Percentiles rank a stretch among this genome's conserved stretches.
These are phyloP conservation scores for Neosalanx taihuensis DNA, from an alignment of 2,797 vertebrate genomes.

Conservation along the genomic window DNA sequence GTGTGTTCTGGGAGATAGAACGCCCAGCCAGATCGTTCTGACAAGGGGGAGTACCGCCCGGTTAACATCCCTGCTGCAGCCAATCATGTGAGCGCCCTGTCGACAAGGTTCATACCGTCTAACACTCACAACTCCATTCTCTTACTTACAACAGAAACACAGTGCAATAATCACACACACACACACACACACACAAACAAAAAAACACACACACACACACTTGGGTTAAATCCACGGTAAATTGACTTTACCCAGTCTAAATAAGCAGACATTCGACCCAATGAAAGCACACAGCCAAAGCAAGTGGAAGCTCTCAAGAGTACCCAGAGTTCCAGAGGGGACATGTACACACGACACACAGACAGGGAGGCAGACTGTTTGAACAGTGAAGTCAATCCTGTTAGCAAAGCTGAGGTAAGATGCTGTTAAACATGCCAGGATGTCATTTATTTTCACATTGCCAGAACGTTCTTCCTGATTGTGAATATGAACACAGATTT, in stretches of 20 bases:
- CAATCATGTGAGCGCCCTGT: not conserved
- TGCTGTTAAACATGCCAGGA: conserved; percentile 80
- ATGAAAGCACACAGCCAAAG: not conserved
- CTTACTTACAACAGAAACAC: conserved; percentile 24
- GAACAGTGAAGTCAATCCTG: conserved; percentile 86
- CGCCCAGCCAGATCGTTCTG: too few relatives aligned
- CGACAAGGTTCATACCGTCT: conserved; percentile 7
- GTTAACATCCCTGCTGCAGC: not conserved
- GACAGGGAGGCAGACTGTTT: conserved; percentile 33
- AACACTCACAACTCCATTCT: conserved; percentile 18
- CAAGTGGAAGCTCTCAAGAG: conserved; percentile 44
- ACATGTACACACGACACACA: conserved; percentile 37
- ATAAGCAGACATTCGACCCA: conserved; percentile 11
- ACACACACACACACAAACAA: conserved; percentile 5
- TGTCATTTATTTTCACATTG: conserved; percentile 53
- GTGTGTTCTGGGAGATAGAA: not conserved
- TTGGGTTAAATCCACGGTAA: too few relatives aligned
- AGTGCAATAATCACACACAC: conserved; percentile 29
- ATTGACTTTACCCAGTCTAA: conserved; percentile 20
- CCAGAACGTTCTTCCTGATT: conserved; percentile 74
- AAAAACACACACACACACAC: conserved; percentile 5
- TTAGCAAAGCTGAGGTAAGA: conserved; percentile 89
- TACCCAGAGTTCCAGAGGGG: conserved; percentile 47
- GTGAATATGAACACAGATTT: conserved; percentile 77
- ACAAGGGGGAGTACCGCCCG: conserved; percentile 5